phyloP scores from a whole-genome alignment of 2,797 vertebrate species.

The Propithecus deckenii region DNA sequence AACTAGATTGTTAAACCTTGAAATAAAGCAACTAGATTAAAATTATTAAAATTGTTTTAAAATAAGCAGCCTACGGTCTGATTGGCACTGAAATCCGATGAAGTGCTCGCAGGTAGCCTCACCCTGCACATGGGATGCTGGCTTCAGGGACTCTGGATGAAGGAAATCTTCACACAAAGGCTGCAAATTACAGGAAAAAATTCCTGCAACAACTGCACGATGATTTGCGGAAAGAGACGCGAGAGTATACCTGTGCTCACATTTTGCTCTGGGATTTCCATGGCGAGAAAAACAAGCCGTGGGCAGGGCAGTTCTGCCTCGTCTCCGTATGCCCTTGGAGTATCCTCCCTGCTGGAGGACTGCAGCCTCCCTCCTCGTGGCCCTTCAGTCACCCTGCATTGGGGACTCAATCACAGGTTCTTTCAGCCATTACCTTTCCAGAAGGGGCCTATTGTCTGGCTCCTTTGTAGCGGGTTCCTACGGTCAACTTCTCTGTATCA shows the following conservation, averaged over 20 bases:
- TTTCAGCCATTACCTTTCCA: not conserved
- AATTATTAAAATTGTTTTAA: not conserved
- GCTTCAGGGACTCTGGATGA: not conserved
- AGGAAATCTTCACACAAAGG: not conserved
- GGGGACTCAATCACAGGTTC: no score
- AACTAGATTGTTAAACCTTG: not conserved
- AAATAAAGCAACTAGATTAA: not conserved
- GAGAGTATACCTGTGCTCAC: not conserved
- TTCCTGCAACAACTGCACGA: not conserved
- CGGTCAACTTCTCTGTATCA: not conserved
- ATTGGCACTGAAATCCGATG: not conserved
- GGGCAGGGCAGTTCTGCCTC: not conserved
- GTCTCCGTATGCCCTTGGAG: not conserved
- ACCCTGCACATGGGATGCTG: not conserved
- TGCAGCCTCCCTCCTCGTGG: accelerated
- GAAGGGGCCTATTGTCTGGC: not conserved
- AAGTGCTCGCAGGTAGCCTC: not conserved
- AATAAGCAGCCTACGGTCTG: not conserved
- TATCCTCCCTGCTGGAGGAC: accelerated
- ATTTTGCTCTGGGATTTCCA: not conserved
- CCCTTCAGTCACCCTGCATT: not conserved
- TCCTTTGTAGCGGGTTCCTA: not conserved
- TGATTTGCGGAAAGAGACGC: not conserved
- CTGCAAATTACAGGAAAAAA: not conserved
- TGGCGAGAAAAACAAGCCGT: not conserved